A percentile compares a stretch with the other conserved stretches of the same genome.
phyloP scores from a whole-genome alignment of 1,140 invertebrate species.

The Aphaenogaster floridana region DNA sequence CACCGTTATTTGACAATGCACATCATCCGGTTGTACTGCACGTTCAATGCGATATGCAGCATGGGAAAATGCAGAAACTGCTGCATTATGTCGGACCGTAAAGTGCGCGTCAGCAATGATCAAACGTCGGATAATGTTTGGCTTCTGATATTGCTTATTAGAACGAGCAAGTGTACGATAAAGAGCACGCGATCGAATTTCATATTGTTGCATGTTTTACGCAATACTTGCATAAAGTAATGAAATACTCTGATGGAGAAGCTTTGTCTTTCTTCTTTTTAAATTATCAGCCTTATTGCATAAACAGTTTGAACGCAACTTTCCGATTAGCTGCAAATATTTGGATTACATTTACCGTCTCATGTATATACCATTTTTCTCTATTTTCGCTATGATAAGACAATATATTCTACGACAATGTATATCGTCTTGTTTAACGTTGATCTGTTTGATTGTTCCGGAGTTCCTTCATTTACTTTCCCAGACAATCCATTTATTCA shows the following conservation, averaged over 20 bases:
- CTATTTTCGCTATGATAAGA: not conserved
- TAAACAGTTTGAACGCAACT: not conserved
- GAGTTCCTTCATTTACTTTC: not conserved
- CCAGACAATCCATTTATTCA: not conserved
- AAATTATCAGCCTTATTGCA: not conserved
- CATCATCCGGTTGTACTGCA: not conserved
- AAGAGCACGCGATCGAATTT: not conserved
- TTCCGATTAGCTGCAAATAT: not conserved
- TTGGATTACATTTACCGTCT: not conserved
- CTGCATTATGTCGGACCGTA: constrained; percentile 43
- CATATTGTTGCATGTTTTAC: not conserved
- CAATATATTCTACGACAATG: not conserved
- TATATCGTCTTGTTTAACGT: not conserved
- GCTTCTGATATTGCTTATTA: constrained; percentile 21
- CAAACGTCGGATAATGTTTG: constrained; percentile 53
- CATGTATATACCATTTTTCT: not conserved
- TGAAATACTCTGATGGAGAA: not conserved
- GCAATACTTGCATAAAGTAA: not conserved
- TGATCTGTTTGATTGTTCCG: not conserved
- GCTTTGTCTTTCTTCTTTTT: not conserved
- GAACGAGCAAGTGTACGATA: not conserved
- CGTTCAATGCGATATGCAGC: constrained; percentile 1
- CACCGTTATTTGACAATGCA: constrained; percentile 33
- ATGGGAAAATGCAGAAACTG: constrained; percentile 57
- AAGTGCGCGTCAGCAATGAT: constrained; percentile 23